A percentile compares a stretch with the other conserved stretches of the same genome.
These are phyloP conservation scores for Istiophorus platypterus DNA, from an alignment of 2,113 vertebrate species.

Conservation along the genomic window DNA sequence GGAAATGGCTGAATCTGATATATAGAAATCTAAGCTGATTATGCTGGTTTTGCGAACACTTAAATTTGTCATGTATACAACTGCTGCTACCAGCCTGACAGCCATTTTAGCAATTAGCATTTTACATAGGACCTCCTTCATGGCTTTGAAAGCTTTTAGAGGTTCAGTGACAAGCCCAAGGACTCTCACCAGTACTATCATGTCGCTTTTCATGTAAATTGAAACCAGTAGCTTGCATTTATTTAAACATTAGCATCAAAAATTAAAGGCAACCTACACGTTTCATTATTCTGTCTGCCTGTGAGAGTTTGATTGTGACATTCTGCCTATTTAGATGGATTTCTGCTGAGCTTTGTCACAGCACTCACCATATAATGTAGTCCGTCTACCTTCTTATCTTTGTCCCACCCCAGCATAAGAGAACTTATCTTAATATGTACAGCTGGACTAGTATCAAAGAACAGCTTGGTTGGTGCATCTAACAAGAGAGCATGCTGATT, in stretches of 20 bases:
- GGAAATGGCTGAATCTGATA: neutral
- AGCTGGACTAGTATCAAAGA: slow-evolving; percentile 47
- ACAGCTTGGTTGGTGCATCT: slow-evolving; percentile 21
- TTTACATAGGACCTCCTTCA: neutral
- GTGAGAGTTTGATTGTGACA: slow-evolving; percentile 38
- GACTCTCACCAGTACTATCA: slow-evolving; percentile 27
- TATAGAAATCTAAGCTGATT: neutral
- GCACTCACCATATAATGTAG: slow-evolving; percentile 24
- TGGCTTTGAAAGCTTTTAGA: slow-evolving; percentile 19
- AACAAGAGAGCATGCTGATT: slow-evolving; percentile 51
- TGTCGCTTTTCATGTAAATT: slow-evolving; percentile 31
- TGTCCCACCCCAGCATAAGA: neutral
- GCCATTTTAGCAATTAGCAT: neutral
- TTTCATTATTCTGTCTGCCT: slow-evolving; percentile 2
- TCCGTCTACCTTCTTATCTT: neutral
- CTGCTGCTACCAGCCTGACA: neutral
- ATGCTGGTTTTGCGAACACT: neutral
- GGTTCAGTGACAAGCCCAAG: neutral
- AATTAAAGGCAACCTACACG: slow-evolving; percentile 25
- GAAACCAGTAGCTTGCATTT: slow-evolving; percentile 46
- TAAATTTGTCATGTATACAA: neutral
- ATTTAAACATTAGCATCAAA: slow-evolving; percentile 47
- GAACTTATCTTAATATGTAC: slow-evolving; percentile 50
- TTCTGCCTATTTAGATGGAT: slow-evolving; percentile 52
- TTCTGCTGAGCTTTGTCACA: slow-evolving; percentile 39